Base-by-base conservation (phyloP, 2,797 vertebrate species). In the Sebastiscus tertius region DNA sequence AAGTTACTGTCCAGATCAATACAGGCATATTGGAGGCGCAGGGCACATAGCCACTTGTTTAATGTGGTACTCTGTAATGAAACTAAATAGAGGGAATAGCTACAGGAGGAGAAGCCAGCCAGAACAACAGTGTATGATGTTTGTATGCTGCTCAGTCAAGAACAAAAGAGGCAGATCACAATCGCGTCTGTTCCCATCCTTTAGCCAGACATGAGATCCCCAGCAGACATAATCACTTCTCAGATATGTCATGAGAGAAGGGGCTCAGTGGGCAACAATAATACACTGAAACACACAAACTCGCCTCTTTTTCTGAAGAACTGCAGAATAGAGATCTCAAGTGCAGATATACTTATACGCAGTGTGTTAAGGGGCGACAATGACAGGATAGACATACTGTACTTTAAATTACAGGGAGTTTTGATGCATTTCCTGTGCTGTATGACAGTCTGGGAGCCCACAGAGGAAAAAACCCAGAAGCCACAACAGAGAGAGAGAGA, bases 1-100 rank as follows among this genome's bases (percentile, higher is more conserved):
- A 80, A 90, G 88, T 88, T 91, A 88, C 88, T 88, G 90, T 92
- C 80, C 80, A 76, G 87, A 94, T 94, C 93, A 83, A 89, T 94
- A 87, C 72, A 72, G 78, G 87, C 86, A 89, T 88, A 89, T 78
- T 81, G 87, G 84, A 90, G 55, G 76, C 72, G 77, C 31, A 74
- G 83, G 82, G 76, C 80, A 69, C 78, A 71, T 27, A 77, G 91
- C 75, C 65, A 87, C 83, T 87, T 87, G 80, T 90, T 89, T 84
- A 88, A 88, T 87, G 84, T 80, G 79, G 11, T 77, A 34, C 80
- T 80, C 59, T 80, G 78, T 83, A 87, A 91, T 89, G 71, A 78
- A 89, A 89, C 68, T 49, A 82, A 88, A 89, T 55, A 72, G 62
- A 82, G 61, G 79, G 46, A 86, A 73, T 27, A 72, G 74, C 59